Conservation (phyloP, 2,113 vertebrate genomes). For the Rutilus rutilus region DNA sequence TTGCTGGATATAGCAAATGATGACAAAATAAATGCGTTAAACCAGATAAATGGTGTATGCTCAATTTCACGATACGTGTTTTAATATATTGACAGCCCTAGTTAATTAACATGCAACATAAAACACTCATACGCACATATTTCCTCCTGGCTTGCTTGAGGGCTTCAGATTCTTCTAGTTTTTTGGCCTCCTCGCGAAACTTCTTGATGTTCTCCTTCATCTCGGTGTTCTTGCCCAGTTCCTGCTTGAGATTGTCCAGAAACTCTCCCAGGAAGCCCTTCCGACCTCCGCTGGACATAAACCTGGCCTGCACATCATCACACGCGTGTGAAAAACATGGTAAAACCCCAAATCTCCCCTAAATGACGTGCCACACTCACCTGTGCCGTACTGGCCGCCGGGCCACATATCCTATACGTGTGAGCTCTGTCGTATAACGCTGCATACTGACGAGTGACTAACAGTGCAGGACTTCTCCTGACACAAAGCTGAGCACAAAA, state of each 20-base stretch:
- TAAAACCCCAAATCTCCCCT: background rate
- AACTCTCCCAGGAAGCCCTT: slow-evolving; percentile 93
- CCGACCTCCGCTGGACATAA: slow-evolving; percentile 75
- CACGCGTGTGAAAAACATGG: background rate
- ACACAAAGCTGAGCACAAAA: slow-evolving; percentile 77
- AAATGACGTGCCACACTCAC: slow-evolving; percentile 66
- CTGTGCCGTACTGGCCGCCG: slow-evolving; percentile 71
- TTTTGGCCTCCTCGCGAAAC: slow-evolving; percentile 91
- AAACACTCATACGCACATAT: slow-evolving; percentile 82
- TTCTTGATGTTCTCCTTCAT: slow-evolving; percentile 97
- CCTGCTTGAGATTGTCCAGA: slow-evolving; percentile 91
- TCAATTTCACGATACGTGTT: no score
- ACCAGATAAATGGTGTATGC: background rate
- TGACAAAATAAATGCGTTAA: background rate
- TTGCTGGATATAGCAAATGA: no score
- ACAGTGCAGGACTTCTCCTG: slow-evolving; percentile 69
- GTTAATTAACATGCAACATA: no score
- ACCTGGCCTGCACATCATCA: slow-evolving; percentile 60
- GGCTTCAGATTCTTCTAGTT: slow-evolving; percentile 91
- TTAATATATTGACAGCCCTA: no score
- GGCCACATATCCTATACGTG: slow-evolving; percentile 64
- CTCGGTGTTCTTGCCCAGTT: slow-evolving; percentile 93
- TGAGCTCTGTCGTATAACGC: slow-evolving; percentile 64
- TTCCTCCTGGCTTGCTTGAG: slow-evolving; percentile 90
- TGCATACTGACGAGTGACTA: slow-evolving; percentile 67